Conservation (phyloP, 2,113 vertebrate species). For the Varanus salvator region DNA sequence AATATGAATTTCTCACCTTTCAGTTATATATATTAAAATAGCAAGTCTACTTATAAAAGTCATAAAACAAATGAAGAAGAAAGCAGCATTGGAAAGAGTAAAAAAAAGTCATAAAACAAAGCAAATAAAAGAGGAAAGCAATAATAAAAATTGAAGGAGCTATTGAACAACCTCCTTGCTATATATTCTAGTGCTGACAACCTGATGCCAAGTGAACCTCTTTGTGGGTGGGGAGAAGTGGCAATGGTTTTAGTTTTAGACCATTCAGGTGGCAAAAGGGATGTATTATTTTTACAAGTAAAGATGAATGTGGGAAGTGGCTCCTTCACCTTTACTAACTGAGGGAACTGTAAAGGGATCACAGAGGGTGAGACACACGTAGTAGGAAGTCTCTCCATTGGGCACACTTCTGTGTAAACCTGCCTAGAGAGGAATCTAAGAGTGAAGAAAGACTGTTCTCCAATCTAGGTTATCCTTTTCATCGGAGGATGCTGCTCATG, state of each 20-base stretch:
- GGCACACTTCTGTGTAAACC: background rate
- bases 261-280: background rate
- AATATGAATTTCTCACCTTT: background rate
- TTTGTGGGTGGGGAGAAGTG: background rate
- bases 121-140: background rate
- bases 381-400: background rate
- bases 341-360: background rate
- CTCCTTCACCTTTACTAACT: background rate
- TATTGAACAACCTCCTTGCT: background rate
- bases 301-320: background rate
- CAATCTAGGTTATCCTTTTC: constrained; percentile 88
- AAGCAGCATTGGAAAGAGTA: background rate
- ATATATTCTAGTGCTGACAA: background rate
- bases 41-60: background rate
- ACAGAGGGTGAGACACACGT: background rate
- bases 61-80: background rate
- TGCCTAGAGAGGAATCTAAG: background rate
- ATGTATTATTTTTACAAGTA: background rate
- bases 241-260: background rate
- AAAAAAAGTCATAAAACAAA: background rate
- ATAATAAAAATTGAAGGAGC: background rate
- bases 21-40: background rate
- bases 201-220: background rate
- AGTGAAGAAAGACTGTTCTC: constrained; percentile 51
- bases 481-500: constrained; percentile 85